Conservation (phyloP, 2,797 vertebrate genomes). For the Botia almorhae region DNA sequence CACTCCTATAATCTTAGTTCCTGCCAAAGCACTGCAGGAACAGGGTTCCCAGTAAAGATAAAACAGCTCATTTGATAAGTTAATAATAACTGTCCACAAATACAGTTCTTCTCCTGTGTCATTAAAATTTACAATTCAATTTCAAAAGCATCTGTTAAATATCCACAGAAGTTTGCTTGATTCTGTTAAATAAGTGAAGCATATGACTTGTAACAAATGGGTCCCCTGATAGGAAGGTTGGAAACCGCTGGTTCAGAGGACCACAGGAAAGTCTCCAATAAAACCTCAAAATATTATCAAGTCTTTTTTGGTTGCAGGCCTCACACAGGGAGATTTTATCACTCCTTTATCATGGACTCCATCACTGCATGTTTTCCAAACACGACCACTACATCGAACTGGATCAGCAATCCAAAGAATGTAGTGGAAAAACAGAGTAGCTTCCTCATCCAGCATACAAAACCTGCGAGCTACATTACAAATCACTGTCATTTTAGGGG, state of each 20-base stretch:
- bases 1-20: too few relatives aligned
- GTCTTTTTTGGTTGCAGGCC: constrained; percentile 29
- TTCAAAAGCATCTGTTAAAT: not conserved
- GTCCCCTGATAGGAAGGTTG: too few relatives aligned
- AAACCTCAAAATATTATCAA: constrained; percentile 31
- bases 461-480: not conserved
- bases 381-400: constrained; percentile 19
- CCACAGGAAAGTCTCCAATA: constrained; percentile 19
- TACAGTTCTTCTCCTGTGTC: not conserved
- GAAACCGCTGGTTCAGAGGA: not conserved
- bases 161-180: not conserved
- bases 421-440: constrained; percentile 42
- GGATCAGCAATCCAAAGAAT: constrained; percentile 51
- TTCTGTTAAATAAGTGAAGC: not conserved
- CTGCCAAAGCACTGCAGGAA: too few relatives aligned
- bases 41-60: too few relatives aligned
- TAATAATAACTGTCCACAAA: too few relatives aligned
- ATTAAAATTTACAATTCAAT: not conserved
- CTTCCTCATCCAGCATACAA: constrained; percentile 11
- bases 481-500: not conserved
- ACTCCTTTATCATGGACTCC: not conserved
- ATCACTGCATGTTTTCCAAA: not conserved
- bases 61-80: too few relatives aligned
- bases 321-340: constrained; percentile 39
- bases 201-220: too few relatives aligned